Percentiles rank a stretch among this genome's conserved stretches.
phyloP scores from a whole-genome alignment of 2,113 vertebrate genomes.

The human region GRCh38 chr4:146914501-146915000 shows the following conservation, averaged over 20 bases:
- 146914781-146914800: constrained; percentile 13
- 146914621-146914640: not conserved
- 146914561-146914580: not conserved
- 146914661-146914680: not conserved
- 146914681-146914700: not conserved
- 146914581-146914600: not conserved
- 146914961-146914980: not conserved
- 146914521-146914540: not conserved
- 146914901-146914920: not conserved
- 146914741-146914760: not conserved
- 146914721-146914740: not conserved
- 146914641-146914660: not conserved
- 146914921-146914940: not conserved
- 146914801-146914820: not conserved
- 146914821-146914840: not conserved
- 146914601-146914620: too few species aligned
- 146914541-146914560: not conserved
- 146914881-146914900: not conserved
- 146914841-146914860: not conserved
- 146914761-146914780: not conserved
- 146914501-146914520: constrained; percentile 4
- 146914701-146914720: not conserved
- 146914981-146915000: not conserved
- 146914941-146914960: not conserved
- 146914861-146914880: not conserved